Conservation (phyloP, 2,113 vertebrate genomes). For the Oryzias celebensis region DNA sequence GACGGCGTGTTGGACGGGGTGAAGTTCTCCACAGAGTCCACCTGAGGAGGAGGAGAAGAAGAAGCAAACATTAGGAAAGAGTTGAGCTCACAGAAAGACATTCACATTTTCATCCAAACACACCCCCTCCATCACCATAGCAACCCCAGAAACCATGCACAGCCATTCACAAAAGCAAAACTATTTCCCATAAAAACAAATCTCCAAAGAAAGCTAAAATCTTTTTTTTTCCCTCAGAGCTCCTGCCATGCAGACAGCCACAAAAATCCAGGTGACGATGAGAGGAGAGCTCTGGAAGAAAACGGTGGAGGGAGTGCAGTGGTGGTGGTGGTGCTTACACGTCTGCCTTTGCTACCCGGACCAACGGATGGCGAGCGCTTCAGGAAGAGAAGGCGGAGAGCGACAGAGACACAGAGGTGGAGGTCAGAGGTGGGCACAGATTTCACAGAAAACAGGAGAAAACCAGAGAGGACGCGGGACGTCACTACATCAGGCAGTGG, state of each 20-base stretch:
- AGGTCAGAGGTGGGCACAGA: slow-evolving; percentile 38
- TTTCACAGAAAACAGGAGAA: slow-evolving; percentile 16
- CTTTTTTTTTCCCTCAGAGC: not conserved
- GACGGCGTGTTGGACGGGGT: slow-evolving; percentile 88
- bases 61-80: not conserved
- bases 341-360: slow-evolving; percentile 97
- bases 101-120: not conserved
- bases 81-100: slow-evolving; percentile 3
- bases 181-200: not conserved
- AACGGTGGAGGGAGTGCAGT: slow-evolving; percentile 50
- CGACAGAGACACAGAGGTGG: slow-evolving; percentile 77
- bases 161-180: slow-evolving; percentile 23
- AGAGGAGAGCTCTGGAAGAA: not conserved
- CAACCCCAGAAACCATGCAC: slow-evolving; percentile 39
- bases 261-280: not conserved
- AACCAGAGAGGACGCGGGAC: not conserved
- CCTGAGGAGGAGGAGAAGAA: slow-evolving; percentile 70
- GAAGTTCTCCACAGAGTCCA: slow-evolving; percentile 90
- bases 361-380: slow-evolving; percentile 95
- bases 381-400: slow-evolving; percentile 51
- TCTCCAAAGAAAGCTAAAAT: slow-evolving; percentile 9
- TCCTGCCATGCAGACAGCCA: slow-evolving; percentile 51
- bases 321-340: slow-evolving; percentile 87
- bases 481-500: not conserved
- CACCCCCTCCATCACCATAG: not conserved